A percentile compares a stretch with the other conserved stretches of the same genome.
Evolutionary conservation across 2,113 vertebrate genomes (phyloP).

Genomic region (Colistium nudipinnis): DNA sequence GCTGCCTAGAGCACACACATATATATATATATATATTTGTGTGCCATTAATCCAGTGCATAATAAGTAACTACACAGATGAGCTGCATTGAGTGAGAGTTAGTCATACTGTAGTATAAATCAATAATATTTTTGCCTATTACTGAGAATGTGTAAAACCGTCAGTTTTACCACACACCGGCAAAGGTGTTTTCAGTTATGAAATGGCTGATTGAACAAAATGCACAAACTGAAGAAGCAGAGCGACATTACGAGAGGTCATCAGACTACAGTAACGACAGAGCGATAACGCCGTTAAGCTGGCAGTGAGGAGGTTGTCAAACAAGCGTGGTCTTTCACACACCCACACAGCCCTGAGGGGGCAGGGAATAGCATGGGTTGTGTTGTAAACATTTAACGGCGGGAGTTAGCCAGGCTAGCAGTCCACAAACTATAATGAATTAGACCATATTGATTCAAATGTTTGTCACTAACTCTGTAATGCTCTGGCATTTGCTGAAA

Average conservation of each 20-base stretch:
- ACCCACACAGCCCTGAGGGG: not conserved
- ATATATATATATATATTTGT: conserved; percentile 47
- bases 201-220: not conserved
- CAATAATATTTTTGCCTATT: not conserved
- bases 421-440: not conserved
- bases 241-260: not conserved
- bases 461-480: not conserved
- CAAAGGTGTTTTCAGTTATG: not conserved
- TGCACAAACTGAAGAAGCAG: not conserved
- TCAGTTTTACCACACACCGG: not conserved
- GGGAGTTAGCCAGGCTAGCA: not conserved
- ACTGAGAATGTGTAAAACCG: not conserved
- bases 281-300: not conserved
- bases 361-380: not conserved
- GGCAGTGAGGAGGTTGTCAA: not conserved
- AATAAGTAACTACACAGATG: conserved; percentile 11
- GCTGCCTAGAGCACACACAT: conserved; percentile 40
- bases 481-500: not conserved
- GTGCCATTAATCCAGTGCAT: conserved; percentile 20
- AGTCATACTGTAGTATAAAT: no score
- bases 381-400: not conserved
- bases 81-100: conserved; percentile 23
- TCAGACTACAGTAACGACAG: not conserved
- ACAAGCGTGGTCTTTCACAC: not conserved
- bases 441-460: not conserved